Evolutionary conservation across 2,797 vertebrate species (phyloP).

Genomic region (Clarias fuscus): DNA sequence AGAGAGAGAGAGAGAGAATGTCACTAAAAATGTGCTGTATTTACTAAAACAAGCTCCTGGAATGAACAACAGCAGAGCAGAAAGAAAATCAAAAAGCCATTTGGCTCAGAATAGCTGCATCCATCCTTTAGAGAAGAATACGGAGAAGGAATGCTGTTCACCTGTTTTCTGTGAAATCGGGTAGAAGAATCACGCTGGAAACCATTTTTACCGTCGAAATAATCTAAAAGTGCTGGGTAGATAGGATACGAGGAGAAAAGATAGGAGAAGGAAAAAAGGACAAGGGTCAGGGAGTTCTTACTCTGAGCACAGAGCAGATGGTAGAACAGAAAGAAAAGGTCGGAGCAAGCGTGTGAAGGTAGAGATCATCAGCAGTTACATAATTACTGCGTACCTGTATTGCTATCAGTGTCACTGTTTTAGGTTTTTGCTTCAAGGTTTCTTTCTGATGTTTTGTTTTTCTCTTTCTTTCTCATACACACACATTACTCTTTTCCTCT

Average conservation of each 20-base stretch:
- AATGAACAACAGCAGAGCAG: conserved; percentile 11
- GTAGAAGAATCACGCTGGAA: conserved; percentile 56
- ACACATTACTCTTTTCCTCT: neutral
- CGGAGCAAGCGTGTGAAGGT: neutral
- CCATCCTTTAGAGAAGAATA: conserved; percentile 37
- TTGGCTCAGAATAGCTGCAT: neutral
- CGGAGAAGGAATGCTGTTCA: conserved; percentile 14
- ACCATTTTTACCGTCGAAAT: neutral
- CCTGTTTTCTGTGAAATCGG: conserved; percentile 61
- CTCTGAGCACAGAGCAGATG: neutral
- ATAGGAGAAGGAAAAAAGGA: neutral
- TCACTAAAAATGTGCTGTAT: conserved; percentile 32
- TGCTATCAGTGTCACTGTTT: neutral
- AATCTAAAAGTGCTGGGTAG: neutral
- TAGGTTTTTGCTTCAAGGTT: neutral
- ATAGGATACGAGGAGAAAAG: neutral
- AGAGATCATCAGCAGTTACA: neutral
- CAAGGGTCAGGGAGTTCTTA: neutral
- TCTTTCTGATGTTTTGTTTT: neutral
- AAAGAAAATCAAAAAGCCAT: neutral
- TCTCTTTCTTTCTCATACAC: neutral
- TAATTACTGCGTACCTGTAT: neutral
- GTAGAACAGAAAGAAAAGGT: neutral
- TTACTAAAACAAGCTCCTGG: conserved; percentile 17
- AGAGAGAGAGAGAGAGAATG: conserved; percentile 6